Evolutionary conservation across 2,888 invertebrate genomes (phyloP).

Genomic region (Cartodere bifasciata): DNA sequence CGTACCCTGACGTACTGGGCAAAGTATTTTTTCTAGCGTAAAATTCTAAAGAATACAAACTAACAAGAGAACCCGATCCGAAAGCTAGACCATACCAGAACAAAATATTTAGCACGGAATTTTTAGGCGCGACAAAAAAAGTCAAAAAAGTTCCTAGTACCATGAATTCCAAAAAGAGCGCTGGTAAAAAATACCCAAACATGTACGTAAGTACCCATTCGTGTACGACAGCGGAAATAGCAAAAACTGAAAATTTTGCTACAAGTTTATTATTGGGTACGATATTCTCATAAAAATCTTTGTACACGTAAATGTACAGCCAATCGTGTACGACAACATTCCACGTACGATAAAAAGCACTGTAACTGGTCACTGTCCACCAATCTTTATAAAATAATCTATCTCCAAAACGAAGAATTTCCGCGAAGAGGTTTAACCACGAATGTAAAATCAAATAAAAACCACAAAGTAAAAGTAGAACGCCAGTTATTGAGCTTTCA

Average conservation of each 20-base stretch:
- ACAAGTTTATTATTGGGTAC: slow-evolving; percentile 35
- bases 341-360: slow-evolving; percentile 85
- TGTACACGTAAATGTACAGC: slow-evolving; percentile 81
- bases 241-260: slow-evolving; percentile 54
- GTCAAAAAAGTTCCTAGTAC: slow-evolving; percentile 49
- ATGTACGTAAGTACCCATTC: slow-evolving; percentile 72
- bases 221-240: slow-evolving; percentile 76
- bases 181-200: slow-evolving; percentile 79
- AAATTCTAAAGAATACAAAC: slow-evolving; percentile 76
- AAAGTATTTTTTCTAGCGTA: slow-evolving; percentile 69
- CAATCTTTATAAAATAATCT: slow-evolving; percentile 82
- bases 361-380: slow-evolving; percentile 80
- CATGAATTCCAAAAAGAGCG: slow-evolving; percentile 66
- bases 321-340: slow-evolving; percentile 92
- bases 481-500: slow-evolving; percentile 60
- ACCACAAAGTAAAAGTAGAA: slow-evolving; percentile 36
- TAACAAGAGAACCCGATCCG: slow-evolving; percentile 65
- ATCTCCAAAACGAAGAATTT: slow-evolving; percentile 76
- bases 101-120: slow-evolving; percentile 56
- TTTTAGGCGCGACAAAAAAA: slow-evolving; percentile 35
- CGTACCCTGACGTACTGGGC: slow-evolving; percentile 29
- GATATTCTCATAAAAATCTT: slow-evolving; percentile 43
- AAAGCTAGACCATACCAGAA: slow-evolving; percentile 70
- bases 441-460: slow-evolving; percentile 82
- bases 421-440: slow-evolving; percentile 84